Evolutionary conservation across 2,113 vertebrate genomes (phyloP).

Genomic region (Platichthys flesus): DNA sequence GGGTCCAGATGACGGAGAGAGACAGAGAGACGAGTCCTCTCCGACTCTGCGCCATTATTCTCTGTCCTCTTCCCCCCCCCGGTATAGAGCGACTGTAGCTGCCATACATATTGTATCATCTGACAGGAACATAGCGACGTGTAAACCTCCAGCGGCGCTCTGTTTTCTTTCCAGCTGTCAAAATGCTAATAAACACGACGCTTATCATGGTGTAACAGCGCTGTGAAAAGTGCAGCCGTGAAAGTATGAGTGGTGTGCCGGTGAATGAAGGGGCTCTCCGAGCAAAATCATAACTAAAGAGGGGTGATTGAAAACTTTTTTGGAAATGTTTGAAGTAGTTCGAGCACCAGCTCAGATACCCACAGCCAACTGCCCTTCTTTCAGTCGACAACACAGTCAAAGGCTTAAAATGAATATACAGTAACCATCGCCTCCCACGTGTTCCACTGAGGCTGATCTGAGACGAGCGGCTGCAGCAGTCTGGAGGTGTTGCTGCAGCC

Average conservation of each 20-base stretch:
- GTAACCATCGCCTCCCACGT: slow-evolving; percentile 62
- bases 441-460: slow-evolving; percentile 53
- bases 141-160: neutral
- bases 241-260: neutral
- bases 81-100: slow-evolving; percentile 36
- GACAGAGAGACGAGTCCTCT: slow-evolving; percentile 44
- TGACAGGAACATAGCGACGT: slow-evolving; percentile 46
- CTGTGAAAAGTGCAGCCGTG: neutral
- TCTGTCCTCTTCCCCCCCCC: slow-evolving; percentile 37
- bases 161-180: slow-evolving; percentile 38
- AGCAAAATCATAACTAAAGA: slow-evolving; percentile 59
- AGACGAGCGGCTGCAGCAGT: slow-evolving; percentile 43
- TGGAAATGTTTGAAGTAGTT: slow-evolving; percentile 39
- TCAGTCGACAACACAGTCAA: slow-evolving; percentile 47
- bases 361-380: slow-evolving; percentile 41
- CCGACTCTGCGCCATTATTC: slow-evolving; percentile 24
- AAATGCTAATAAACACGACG: slow-evolving; percentile 20
- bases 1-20: slow-evolving; percentile 58
- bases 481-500: slow-evolving; percentile 42
- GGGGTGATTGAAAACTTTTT: slow-evolving; percentile 42
- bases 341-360: neutral
- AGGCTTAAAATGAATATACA: slow-evolving; percentile 65
- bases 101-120: slow-evolving; percentile 35
- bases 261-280: slow-evolving; percentile 57
- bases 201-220: neutral